A percentile compares a stretch with the other conserved stretches of the same genome.
Evolutionary conservation across 2,888 invertebrate species (phyloP).

Genomic region (Ectobius pallidus): DNA sequence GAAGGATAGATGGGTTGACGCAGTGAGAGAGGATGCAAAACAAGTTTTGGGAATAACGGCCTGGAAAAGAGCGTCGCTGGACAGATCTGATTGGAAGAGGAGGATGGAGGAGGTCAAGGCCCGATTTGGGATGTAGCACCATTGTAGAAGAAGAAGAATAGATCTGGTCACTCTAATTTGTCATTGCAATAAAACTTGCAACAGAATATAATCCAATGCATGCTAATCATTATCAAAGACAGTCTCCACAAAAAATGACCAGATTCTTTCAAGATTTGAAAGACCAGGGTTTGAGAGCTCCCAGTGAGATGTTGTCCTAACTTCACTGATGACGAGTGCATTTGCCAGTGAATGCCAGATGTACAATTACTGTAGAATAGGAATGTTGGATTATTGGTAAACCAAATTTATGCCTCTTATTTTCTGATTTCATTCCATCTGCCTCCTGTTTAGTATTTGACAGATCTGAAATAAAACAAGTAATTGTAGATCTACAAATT

Average conservation of each 20-base stretch:
- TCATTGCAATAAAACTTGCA: no score
- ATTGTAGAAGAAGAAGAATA: no score
- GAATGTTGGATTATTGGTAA: background rate
- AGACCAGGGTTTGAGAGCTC: slow-evolving; percentile 12
- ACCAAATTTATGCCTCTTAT: background rate
- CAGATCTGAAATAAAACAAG: background rate
- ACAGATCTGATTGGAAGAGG: no score
- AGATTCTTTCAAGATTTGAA: background rate
- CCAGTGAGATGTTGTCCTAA: background rate
- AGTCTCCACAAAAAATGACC: slow-evolving; percentile 20
- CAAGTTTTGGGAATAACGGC: no score
- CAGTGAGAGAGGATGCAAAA: no score
- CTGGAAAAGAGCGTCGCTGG: no score
- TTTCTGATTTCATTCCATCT: background rate
- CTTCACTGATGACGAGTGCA: background rate
- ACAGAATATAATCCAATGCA: no score
- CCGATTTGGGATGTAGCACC: no score
- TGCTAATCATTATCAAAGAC: no score
- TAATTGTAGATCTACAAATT: background rate
- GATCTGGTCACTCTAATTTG: no score
- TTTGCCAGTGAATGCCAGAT: slow-evolving; percentile 7
- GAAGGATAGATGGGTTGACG: no score
- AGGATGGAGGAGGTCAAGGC: no score
- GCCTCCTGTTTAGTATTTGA: background rate
- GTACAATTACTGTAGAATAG: slow-evolving; percentile 11